Percentiles rank a stretch among this genome's conserved stretches.
phyloP scores from a whole-genome alignment of 2,797 vertebrate species.

The Pangasius larnaudii region DNA sequence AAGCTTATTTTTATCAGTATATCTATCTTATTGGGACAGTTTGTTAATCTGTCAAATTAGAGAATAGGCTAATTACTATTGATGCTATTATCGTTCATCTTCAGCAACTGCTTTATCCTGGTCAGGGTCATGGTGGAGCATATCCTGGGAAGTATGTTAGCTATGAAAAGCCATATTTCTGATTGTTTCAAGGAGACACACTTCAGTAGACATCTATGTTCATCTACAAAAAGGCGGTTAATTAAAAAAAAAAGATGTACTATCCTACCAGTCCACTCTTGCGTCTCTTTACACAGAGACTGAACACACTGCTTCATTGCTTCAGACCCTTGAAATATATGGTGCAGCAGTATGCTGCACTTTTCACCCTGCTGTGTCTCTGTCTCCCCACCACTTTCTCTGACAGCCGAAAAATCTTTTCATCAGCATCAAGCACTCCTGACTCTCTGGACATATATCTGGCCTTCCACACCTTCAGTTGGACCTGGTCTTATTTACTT shows the following conservation, averaged over 20 bases:
- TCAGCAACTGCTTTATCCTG: background rate
- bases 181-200: background rate
- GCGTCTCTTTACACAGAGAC: background rate
- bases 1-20: background rate
- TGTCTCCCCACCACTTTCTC: slow-evolving; percentile 10
- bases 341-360: slow-evolving; percentile 2
- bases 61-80: background rate
- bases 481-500: background rate
- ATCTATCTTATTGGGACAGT: background rate
- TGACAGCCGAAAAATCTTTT: slow-evolving; percentile 41
- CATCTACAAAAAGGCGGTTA: background rate
- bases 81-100: background rate
- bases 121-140: background rate
- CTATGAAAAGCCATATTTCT: background rate
- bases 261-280: background rate
- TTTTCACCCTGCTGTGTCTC: slow-evolving; percentile 27
- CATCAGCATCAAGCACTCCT: slow-evolving; percentile 11
- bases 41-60: background rate
- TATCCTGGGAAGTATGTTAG: background rate
- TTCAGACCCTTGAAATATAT: slow-evolving; percentile 25
- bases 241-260: background rate
- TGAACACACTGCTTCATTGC: background rate
- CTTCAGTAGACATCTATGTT: background rate
- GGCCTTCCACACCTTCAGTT: background rate
- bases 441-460: slow-evolving; percentile 15